Evolutionary conservation across 2,113 vertebrate species (phyloP), one percentile per base, ranked within the genome.

Genomic region (Agapornis roseicollis): DNA sequence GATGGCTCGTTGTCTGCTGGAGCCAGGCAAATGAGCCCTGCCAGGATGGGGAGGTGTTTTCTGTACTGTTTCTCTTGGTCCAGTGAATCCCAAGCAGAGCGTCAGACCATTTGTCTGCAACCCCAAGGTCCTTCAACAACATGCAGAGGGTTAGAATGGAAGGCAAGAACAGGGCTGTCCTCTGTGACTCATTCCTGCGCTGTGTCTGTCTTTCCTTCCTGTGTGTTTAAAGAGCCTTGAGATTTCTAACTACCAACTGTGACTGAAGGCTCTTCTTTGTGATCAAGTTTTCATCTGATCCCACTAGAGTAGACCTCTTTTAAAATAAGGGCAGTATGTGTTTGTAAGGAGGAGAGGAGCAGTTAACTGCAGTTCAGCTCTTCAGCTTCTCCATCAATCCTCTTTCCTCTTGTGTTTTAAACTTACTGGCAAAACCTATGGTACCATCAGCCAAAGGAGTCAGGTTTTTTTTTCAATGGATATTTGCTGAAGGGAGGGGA

Each of bases 401-500:
- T 56, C 41, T 89, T 64, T 42, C 25, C 29, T 76, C 64, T 55
- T 80, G 33, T 42, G 71, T 73, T 89, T 93, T 50, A 85, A 91
- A 91, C 58, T 69, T 85, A 60, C 28, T 3, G 0, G 69, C 46
- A 79, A 82, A 90, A 61, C 52, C 50, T 63, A 46, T 76, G 84
- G 50, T 63, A 64, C 87, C 85, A 85, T 73, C 50, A 86, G 86
- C 66, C 42, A 94, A 42, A 82, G 72, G 46, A 93, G 44, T 71
- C 3, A 3, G 3, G 7, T 31, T 8, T 44, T 71, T 73, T 94
- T 94, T 91, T 56, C 73, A 72, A 39, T 74, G 64, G 64, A 42
- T 80, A 37, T 95, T 97, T 96, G 82, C 80, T 82, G 77, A 77
- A 88, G 85, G 94, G 92, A 95, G 47, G 88, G 80, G 87, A 82